Evolutionary conservation across 2,888 invertebrate species (phyloP).

Genomic region (Poecilobothrus nobilitatus): DNA sequence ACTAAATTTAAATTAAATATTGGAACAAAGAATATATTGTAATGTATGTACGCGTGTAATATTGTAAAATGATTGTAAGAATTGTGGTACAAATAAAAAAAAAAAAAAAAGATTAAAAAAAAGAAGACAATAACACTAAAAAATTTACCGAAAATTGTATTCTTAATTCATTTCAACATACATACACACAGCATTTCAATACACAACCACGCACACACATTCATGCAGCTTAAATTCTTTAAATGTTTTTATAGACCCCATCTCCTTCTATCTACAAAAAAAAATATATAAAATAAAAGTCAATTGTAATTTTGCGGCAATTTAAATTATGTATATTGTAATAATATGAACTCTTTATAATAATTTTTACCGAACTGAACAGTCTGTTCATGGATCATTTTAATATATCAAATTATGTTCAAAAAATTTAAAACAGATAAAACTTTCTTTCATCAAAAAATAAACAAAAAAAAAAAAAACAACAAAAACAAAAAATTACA

Average conservation of each 20-base stretch:
- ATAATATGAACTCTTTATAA: too few species aligned
- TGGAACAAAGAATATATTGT: too few species aligned
- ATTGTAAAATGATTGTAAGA: background rate
- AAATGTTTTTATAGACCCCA: too few species aligned
- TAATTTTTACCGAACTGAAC: too few species aligned
- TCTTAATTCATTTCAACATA: background rate
- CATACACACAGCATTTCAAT: too few species aligned
- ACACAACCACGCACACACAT: too few species aligned
- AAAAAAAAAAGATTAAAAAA: background rate
- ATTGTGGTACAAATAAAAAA: background rate
- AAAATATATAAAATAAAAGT: background rate
- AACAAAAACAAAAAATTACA: too few species aligned
- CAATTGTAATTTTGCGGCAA: background rate
- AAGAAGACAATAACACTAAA: background rate
- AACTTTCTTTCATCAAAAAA: background rate
- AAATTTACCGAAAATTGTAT: background rate
- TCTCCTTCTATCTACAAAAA: too few species aligned
- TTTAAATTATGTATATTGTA: too few species aligned
- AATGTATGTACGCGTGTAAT: background rate
- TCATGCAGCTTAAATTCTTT: too few species aligned
- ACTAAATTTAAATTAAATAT: too few species aligned
- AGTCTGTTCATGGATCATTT: background rate
- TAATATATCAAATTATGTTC: background rate
- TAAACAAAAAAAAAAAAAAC: background rate
- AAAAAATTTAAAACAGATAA: too few species aligned